Base-by-base conservation (phyloP, 2,113 vertebrate genomes). In the Sapayoa aenigma region DNA sequence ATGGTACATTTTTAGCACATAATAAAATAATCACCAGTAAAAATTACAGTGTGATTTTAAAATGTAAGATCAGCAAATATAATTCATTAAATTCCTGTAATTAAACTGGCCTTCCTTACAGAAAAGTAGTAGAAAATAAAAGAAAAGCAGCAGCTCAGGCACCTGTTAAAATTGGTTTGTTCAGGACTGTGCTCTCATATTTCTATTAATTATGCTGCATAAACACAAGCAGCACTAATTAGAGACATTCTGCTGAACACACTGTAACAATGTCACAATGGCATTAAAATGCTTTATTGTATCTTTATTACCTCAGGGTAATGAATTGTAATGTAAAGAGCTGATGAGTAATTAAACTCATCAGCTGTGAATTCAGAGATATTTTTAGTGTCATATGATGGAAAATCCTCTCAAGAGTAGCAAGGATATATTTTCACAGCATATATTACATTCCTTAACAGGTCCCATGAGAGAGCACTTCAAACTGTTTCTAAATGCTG, bases 321-420 rank as follows among this genome's bases (percentile, higher is more conserved):
- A 97, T 96, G 89, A 92, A 94, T 94, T 96, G 87, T 89, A 89
- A 94, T 93, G 87, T 93, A 94, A 97, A 95, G 93, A 91, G 81
- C 76, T 95, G 89, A 94, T 81, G 73, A 95, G 96, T 96, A 97
- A 97, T 95, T 96, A 96, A 96, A 96, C 73, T 95, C 84, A 93
- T 96, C 94, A 97, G 4, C 76, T 81, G 82, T 79, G 71, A 83
- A 86, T 89, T 95, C 68, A 74, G 85, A 75, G 75, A 74, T 91
- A 84, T 90, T 94, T 96, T 96, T 96, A 91, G 95, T 67, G 62
- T 84, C 58, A 33, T 56, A 69, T 72, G 91, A 95, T 95, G 84
- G 89, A 83, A 95, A 95, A 96, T 69, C 52, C 90, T 92, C 92
- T 94, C 60, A 62, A 86, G 84, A 92, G 71, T 11, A 86, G 87